Base-by-base conservation (phyloP, 2,888 invertebrate species). In the Corbicula japonica region DNA sequence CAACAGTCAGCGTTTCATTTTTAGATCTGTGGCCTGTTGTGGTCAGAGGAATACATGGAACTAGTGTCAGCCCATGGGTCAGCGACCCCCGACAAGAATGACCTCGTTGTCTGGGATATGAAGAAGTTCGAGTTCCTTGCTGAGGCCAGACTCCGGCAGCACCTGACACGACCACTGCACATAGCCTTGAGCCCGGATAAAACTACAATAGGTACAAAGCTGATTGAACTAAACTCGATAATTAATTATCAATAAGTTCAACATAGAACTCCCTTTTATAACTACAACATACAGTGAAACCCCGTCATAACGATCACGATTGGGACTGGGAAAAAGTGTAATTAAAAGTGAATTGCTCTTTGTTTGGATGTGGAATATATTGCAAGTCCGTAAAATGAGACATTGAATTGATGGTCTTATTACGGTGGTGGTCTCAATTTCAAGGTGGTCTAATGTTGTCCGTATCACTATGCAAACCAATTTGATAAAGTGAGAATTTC, bases 31-130 rank as follows among this genome's bases (percentile, higher is more conserved):
- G 77, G 83, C 35, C 60, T 90, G 65, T 30, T 88, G 30, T 90
- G 90, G 90, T 88, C 89, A 10, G 60, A 82, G 28, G 86, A 87
- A 10, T 89, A 88, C 72, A 75, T 63, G 8, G 90, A 90, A 65
- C 84, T 90, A 21, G 87, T 88, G 50, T 88, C 90, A 0, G 80
- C 87, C 18, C 87, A 85, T 30, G 87, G 88, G 12, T 77, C 84
- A 0, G 65, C 85, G 0, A 81, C 77, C n/a, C 74, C 79, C 15
- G 84, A 87, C 26, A 83, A 84, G n/a, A 86, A 88, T 61, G 85
- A 86, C 56, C 80, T 89, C n/a, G 80, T 86, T 5, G 65, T 89
- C 32, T 89, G 89, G 89, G 71, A 79, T 28, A 83, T 83, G 73
- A 78, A 77, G 35, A 75, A 72, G 30, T 72, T 80, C 30, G 65